Evolutionary conservation across 2,888 invertebrate species (phyloP).

Genomic region (Phaedon cochleariae): DNA sequence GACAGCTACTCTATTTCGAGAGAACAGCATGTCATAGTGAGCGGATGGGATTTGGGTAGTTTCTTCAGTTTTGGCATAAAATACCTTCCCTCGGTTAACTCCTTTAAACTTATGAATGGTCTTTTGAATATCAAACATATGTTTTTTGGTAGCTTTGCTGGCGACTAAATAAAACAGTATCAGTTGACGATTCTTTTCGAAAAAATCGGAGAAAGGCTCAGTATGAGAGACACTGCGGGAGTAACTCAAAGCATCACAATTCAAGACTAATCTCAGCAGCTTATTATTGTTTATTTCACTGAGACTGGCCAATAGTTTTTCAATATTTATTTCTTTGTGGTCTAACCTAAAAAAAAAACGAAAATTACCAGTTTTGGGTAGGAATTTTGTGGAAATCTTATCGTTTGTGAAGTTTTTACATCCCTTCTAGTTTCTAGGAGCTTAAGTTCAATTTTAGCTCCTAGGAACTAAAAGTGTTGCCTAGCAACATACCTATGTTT

Average conservation of each 20-base stretch:
- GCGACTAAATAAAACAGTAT: conserved; percentile 27
- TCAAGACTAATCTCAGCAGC: conserved; percentile 25
- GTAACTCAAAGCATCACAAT: conserved; percentile 26
- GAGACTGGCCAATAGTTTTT: conserved; percentile 23
- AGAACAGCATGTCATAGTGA: conserved; percentile 29
- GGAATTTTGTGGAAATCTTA: too few species aligned
- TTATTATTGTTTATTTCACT: conserved; percentile 16
- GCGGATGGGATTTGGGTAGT: conserved; percentile 25
- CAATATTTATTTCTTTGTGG: conserved; percentile 15
- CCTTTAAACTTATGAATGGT: conserved; percentile 20
- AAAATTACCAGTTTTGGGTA: too few species aligned
- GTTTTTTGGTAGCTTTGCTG: conserved; percentile 15
- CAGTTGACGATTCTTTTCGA: conserved; percentile 24
- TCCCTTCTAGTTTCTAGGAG: too few species aligned
- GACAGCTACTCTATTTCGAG: conserved; percentile 25
- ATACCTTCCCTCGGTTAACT: conserved; percentile 27
- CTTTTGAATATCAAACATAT: conserved; percentile 23
- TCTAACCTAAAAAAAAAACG: conserved; percentile 27
- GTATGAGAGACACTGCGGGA: neutral
- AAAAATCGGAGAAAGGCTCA: conserved; percentile 16
- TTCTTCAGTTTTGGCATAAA: conserved; percentile 20
- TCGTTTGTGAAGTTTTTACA: too few species aligned
- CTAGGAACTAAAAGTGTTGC: too few species aligned
- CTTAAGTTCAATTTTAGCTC: too few species aligned
- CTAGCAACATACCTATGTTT: too few species aligned